Evolutionary conservation across 2,888 invertebrate genomes (phyloP).

Genomic region (Hemithea aestivaria): DNA sequence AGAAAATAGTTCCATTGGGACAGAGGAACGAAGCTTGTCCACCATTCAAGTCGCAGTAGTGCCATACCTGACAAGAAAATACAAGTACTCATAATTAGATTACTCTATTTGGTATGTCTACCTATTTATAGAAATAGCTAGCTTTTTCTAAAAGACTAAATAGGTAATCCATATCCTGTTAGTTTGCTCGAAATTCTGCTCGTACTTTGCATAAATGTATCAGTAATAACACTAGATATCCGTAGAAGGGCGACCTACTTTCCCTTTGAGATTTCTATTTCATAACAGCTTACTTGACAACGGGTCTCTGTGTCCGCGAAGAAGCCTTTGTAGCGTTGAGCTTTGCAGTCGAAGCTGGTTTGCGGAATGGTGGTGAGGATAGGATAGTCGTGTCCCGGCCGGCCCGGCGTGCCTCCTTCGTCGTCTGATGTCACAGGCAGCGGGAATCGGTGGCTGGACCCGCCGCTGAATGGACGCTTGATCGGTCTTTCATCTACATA

Average conservation of each 20-base stretch:
- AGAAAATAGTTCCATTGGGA: constrained; percentile 94
- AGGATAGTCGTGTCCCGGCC: constrained; percentile 89
- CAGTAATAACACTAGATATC: constrained; percentile 10
- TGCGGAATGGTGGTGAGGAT: constrained; percentile 85
- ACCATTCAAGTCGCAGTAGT: constrained; percentile 93
- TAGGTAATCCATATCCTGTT: constrained; percentile 27
- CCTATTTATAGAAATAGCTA: too few species aligned
- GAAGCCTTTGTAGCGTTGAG: constrained; percentile 93
- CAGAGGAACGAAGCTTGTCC: constrained; percentile 94
- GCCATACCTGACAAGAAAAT: constrained; percentile 85
- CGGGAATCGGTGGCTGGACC: constrained; percentile 64
- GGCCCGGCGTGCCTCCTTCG: constrained; percentile 81
- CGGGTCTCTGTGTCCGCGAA: constrained; percentile 93
- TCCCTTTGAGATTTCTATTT: constrained; percentile 19
- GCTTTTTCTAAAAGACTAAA: too few species aligned
- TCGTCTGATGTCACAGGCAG: constrained; percentile 67
- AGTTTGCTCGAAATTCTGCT: too few species aligned
- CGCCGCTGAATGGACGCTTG: constrained; percentile 41
- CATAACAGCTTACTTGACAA: constrained; percentile 82
- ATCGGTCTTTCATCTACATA: constrained; percentile 6
- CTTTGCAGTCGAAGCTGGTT: constrained; percentile 89
- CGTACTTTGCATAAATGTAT: too few species aligned
- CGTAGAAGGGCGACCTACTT: constrained; percentile 33
- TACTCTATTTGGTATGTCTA: constrained; percentile 3
- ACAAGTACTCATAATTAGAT: not conserved